Evolutionary conservation across 2,888 invertebrate species (phyloP).

Genomic region (Athetis lepigone): DNA sequence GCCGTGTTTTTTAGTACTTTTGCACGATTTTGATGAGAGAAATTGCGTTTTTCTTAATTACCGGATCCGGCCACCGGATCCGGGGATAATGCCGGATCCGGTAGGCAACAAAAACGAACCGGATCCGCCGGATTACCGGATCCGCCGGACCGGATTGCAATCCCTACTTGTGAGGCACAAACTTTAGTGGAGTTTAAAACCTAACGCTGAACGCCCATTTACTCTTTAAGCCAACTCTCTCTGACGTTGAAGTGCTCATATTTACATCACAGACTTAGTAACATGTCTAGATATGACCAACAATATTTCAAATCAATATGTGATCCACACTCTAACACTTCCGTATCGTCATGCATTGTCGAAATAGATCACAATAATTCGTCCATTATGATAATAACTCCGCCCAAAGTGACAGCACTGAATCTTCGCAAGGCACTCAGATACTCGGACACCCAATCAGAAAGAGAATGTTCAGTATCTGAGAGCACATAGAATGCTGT

Average conservation of each 20-base stretch:
- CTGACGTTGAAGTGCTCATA: conserved; percentile 75
- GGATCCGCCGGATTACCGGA: too few species aligned
- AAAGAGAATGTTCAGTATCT: not conserved
- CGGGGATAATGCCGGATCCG: too few species aligned
- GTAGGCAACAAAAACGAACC: too few species aligned
- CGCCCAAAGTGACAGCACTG: not conserved
- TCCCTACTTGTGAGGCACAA: conserved; percentile 78
- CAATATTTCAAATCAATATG: not conserved
- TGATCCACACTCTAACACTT: too few species aligned
- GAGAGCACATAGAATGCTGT: not conserved
- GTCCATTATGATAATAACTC: too few species aligned
- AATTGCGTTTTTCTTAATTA: too few species aligned
- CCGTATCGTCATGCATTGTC: too few species aligned
- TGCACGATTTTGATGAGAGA: too few species aligned
- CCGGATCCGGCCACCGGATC: too few species aligned
- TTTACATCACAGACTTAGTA: conserved; percentile 75
- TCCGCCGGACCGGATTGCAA: too few species aligned
- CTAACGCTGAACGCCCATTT: conserved; percentile 84
- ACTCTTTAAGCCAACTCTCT: conserved; percentile 82
- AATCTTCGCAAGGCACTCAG: not conserved
- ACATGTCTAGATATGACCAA: conserved; percentile 32
- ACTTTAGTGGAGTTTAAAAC: conserved; percentile 83
- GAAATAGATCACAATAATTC: too few species aligned
- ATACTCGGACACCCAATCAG: not conserved
- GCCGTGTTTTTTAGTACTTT: too few species aligned